Base-by-base conservation (phyloP, 2,113 vertebrate genomes). In the Anseranas semipalmata region DNA sequence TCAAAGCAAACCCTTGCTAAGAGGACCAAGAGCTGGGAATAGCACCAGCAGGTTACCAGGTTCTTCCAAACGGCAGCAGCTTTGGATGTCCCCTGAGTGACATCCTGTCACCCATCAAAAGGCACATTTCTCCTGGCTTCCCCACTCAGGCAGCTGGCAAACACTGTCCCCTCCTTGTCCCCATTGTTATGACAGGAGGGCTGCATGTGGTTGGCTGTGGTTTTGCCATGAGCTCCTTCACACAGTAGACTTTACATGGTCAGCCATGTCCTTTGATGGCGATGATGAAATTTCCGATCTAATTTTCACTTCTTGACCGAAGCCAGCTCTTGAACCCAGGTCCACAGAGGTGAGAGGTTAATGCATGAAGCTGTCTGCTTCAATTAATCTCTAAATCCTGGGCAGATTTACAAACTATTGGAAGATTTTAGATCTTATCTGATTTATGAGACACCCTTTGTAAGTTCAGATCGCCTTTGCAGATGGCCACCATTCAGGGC, bases 321-420 rank as follows among this genome's bases (percentile, higher is more conserved):
- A 89, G 39, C 50, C 56, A 93, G 71, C 45, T 89, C 95, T 83
- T 89, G 85, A 91, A 59, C 70, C 53, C 62, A 76, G 70, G 66
- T 71, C 70, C 60, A 55, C 43, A 83, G 91, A 89, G 93, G 86
- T 96, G 94, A 95, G 89, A 96, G 94, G 93, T 95, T 97, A 97
- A 97, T 97, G 96, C 90, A 97, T 97, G 96, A 96, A 91, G 63
- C 80, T 97, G 96, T 96, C 97, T 94, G 62, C 39, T 92, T 95
- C 84, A 96, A 62, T 97, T 96, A 95, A 91, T 96, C 85, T 80
- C 81, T 81, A 92, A 94, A 80, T 81, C 71, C 74, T 46, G 39
- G 68, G 59, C 48, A 95, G 89, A 96, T 94, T 96, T 94, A 90
- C 80, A 87, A 94, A 97, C 90, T 93, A 66, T 20, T 87, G 89